Percentiles rank a stretch among this genome's conserved stretches.
phyloP scores from a whole-genome alignment of 2,797 vertebrate species.

The Peromyscus aztecus region DNA sequence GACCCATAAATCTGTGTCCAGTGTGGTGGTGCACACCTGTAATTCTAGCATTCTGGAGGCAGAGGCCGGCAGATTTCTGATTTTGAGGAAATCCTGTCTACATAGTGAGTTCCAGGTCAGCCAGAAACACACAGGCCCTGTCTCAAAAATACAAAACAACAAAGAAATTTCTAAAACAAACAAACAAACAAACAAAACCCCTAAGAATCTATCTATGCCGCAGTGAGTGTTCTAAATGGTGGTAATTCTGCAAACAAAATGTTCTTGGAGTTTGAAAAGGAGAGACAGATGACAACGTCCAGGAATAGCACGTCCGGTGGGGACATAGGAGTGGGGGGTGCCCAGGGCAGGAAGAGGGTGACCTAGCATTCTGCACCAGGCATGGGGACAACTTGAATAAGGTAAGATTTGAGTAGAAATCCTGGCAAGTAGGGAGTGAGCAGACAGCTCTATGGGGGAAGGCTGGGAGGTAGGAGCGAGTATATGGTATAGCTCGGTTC shows the following conservation, averaged over 20 bases:
- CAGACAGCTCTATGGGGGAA: background rate
- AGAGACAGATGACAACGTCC: background rate
- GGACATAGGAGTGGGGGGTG: background rate
- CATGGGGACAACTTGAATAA: background rate
- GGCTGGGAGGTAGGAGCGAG: background rate
- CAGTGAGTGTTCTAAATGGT: background rate
- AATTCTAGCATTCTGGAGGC: background rate
- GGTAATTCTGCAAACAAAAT: background rate
- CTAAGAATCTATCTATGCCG: background rate
- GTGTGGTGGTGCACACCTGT: background rate
- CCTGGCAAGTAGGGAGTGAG: background rate
- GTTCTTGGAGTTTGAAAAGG: constrained; percentile 16
- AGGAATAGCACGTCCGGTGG: background rate
- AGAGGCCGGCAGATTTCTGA: background rate
- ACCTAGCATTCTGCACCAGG: background rate
- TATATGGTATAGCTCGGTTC: background rate
- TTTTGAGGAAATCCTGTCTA: background rate
- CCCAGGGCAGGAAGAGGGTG: background rate
- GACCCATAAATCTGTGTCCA: too few species aligned
- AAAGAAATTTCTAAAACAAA: too few species aligned
- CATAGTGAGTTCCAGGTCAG: background rate
- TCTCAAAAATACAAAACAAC: too few species aligned
- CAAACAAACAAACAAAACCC: too few species aligned
- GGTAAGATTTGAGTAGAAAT: background rate
- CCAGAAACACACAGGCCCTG: background rate